Conservation (phyloP, 2,888 invertebrate genomes). For the Ellobium chinense region DNA sequence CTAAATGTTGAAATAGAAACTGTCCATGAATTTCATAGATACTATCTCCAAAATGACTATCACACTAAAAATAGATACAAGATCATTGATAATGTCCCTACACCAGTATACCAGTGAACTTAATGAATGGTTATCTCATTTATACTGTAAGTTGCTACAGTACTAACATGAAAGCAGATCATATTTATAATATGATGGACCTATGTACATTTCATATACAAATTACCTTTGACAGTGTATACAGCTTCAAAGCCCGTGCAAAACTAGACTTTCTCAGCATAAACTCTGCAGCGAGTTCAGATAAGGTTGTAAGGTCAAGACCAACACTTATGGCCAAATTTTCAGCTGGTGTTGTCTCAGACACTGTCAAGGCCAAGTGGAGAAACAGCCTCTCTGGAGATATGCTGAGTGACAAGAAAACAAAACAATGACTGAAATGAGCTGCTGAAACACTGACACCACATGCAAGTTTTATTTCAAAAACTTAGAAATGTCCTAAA, state of each 20-base stretch:
- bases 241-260: slow-evolving; percentile 88
- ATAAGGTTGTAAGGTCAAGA: slow-evolving; percentile 84
- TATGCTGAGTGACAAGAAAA: too few species aligned
- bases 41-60: too few species aligned
- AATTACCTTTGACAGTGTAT: slow-evolving; percentile 87
- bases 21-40: too few species aligned
- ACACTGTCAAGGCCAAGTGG: slow-evolving; percentile 81
- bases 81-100: too few species aligned
- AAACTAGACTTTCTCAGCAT: slow-evolving; percentile 87
- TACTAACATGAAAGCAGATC: background rate
- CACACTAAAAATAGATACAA: too few species aligned
- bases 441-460: too few species aligned
- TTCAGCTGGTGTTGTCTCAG: slow-evolving; percentile 82
- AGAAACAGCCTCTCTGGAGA: slow-evolving; percentile 81
- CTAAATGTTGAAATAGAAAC: too few species aligned
- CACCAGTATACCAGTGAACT: too few species aligned
- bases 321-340: slow-evolving; percentile 82
- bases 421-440: too few species aligned
- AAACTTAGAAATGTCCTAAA: too few species aligned
- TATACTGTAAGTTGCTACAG: too few species aligned
- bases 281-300: slow-evolving; percentile 89
- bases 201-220: background rate
- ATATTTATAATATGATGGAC: background rate
- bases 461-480: too few species aligned
- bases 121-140: background rate